A percentile compares a stretch with the other conserved stretches of the same genome.
phyloP scores from a whole-genome alignment of 2,888 invertebrate genomes.

The Drosophila austrosaltans region DNA sequence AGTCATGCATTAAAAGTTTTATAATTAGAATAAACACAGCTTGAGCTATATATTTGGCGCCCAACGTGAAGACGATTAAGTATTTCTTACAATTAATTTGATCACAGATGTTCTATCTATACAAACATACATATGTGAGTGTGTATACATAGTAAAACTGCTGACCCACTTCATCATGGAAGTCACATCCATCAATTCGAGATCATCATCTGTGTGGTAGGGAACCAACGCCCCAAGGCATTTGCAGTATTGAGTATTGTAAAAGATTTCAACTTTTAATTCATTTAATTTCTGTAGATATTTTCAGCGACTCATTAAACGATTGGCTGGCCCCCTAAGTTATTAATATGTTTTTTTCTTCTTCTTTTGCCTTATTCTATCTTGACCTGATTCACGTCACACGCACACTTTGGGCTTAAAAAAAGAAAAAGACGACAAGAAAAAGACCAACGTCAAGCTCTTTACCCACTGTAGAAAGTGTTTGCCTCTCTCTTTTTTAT shows the following conservation, averaged over 20 bases:
- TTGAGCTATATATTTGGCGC: slow-evolving; percentile 12
- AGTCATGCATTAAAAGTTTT: background rate
- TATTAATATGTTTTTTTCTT: slow-evolving; percentile 39
- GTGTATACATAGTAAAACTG: background rate
- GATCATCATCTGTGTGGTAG: background rate
- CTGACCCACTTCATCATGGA: slow-evolving; percentile 26
- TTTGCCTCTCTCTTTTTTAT: slow-evolving; percentile 58
- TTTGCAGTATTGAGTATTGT: background rate
- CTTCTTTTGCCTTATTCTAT: slow-evolving; percentile 12
- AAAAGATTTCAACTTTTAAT: slow-evolving; percentile 51
- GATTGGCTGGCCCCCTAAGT: slow-evolving; percentile 46
- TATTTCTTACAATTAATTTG: slow-evolving; percentile 11
- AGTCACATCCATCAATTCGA: slow-evolving; percentile 17
- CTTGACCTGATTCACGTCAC: slow-evolving; percentile 59
- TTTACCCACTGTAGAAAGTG: slow-evolving; percentile 56
- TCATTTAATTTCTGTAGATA: slow-evolving; percentile 49
- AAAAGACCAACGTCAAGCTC: slow-evolving; percentile 23
- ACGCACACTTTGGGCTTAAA: slow-evolving; percentile 43
- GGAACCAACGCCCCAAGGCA: slow-evolving; percentile 18
- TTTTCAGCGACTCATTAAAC: slow-evolving; percentile 36
- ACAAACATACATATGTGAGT: background rate
- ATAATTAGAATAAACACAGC: slow-evolving; percentile 5
- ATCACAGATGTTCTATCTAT: background rate
- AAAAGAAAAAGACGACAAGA: background rate
- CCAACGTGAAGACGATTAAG: slow-evolving; percentile 30